phyloP scores from a whole-genome alignment of 1,140 invertebrate species.

The Chrysopa pallens region DNA sequence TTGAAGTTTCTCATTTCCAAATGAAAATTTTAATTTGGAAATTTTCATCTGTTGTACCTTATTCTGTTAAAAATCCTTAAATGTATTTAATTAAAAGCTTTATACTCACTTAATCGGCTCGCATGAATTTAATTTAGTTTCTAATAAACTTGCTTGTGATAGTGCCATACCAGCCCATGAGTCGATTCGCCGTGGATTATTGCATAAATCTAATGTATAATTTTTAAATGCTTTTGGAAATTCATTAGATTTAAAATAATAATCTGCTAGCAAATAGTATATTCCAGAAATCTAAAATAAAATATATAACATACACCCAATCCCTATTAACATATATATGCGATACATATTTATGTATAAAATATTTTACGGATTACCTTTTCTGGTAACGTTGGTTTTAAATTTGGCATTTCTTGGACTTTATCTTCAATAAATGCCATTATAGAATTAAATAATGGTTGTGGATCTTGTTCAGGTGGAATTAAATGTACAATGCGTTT shows the following conservation, averaged over 20 bases:
- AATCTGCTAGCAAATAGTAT: constrained; percentile 81
- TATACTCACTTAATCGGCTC: constrained; percentile 30
- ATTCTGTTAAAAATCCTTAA: constrained; percentile 2
- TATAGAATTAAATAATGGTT: constrained; percentile 34
- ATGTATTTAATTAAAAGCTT: neutral
- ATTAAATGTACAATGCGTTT: constrained; percentile 54
- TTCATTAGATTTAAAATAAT: constrained; percentile 76
- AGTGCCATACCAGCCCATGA: constrained; percentile 85
- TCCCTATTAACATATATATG: too few species aligned
- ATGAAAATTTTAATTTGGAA: too few species aligned
- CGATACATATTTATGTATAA: too few species aligned
- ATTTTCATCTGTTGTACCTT: neutral
- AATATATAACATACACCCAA: constrained; percentile 11
- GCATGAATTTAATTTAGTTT: constrained; percentile 63
- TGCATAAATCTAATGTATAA: constrained; percentile 65
- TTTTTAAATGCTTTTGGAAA: constrained; percentile 58
- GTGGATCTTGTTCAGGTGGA: constrained; percentile 44
- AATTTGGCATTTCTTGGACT: constrained; percentile 28
- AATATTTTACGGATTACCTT: constrained; percentile 3
- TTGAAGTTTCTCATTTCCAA: too few species aligned
- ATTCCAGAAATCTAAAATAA: constrained; percentile 46
- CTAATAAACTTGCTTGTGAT: constrained; percentile 59
- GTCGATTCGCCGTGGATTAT: constrained; percentile 61
- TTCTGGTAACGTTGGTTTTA: constrained; percentile 18
- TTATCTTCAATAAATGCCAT: constrained; percentile 45